Percentiles rank a stretch among this genome's conserved stretches.
These are phyloP conservation scores for Lingula anatina DNA, from an alignment of 2,888 invertebrate genomes.

Conservation along the genomic window DNA sequence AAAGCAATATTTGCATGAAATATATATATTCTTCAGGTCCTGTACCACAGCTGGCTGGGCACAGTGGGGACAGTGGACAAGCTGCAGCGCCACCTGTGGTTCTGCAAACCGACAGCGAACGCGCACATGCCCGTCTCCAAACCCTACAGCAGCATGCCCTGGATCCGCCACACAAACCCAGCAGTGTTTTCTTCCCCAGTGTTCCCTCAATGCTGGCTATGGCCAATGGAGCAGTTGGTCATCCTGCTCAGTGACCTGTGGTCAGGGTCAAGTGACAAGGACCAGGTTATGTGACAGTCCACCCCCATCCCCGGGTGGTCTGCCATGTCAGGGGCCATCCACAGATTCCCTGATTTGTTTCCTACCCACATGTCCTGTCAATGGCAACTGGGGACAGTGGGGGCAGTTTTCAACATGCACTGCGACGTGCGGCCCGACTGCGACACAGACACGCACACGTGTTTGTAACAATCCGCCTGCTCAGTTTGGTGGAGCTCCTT, in stretches of 20 bases:
- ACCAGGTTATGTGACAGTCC: not conserved
- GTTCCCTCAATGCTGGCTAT: not conserved
- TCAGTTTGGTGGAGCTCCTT: constrained; percentile 55
- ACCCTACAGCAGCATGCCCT: too few relatives aligned
- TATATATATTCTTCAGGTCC: too few relatives aligned
- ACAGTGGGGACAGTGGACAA: too few relatives aligned
- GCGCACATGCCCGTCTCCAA: too few relatives aligned
- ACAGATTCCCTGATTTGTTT: not conserved
- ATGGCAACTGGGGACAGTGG: not conserved
- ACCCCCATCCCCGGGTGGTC: not conserved
- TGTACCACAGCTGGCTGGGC: too few relatives aligned
- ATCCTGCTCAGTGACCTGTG: not conserved
- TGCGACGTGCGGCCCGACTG: not conserved
- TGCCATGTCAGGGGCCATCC: not conserved
- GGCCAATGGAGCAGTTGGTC: not conserved
- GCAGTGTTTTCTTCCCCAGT: too few relatives aligned
- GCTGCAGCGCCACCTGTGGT: too few relatives aligned
- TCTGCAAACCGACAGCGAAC: too few relatives aligned
- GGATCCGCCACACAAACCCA: too few relatives aligned
- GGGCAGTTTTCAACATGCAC: not conserved
- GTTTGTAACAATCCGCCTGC: constrained; percentile 69
- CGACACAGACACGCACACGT: constrained; percentile 59
- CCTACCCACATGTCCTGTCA: not conserved
- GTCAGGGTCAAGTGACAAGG: not conserved
- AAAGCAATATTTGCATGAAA: too few relatives aligned